phyloP scores from a whole-genome alignment of 2,888 invertebrate species.

The Oscheius myriophilus region DNA sequence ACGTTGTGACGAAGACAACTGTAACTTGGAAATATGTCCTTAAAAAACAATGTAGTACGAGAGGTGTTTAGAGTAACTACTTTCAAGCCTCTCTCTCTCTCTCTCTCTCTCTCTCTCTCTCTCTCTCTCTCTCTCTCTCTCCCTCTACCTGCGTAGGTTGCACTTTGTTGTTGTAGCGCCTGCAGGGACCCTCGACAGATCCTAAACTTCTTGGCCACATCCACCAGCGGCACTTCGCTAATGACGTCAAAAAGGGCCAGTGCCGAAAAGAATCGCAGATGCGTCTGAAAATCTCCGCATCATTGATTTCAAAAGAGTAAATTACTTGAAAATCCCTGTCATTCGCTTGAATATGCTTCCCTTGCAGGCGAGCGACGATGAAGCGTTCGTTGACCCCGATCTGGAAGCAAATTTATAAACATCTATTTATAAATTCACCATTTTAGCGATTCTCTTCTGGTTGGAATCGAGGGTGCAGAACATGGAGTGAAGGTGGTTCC shows the following conservation, averaged over 20 bases:
- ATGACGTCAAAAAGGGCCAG: conserved; percentile 91
- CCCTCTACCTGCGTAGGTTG: conserved; percentile 86
- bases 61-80: too few relatives aligned
- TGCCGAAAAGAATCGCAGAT: conserved; percentile 77
- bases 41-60: too few relatives aligned
- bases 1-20: too few relatives aligned
- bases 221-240: conserved; percentile 84
- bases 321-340: conserved; percentile 42
- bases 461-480: conserved; percentile 84
- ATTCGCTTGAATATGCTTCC: conserved; percentile 24
- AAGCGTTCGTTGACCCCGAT: conserved; percentile 89
- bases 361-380: conserved; percentile 77
- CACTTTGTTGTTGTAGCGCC: conserved; percentile 90
- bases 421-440: conserved; percentile 74
- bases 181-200: conserved; percentile 90
- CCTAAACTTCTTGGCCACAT: conserved; percentile 81
- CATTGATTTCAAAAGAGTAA: not conserved
- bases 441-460: conserved; percentile 85
- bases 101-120: not conserved
- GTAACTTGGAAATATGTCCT: too few relatives aligned
- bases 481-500: conserved; percentile 78
- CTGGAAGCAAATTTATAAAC: conserved; percentile 2
- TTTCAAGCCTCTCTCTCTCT: too few relatives aligned
- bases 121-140: not conserved
- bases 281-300: conserved; percentile 57